Conservation (phyloP, 2,797 vertebrate genomes). For the Brachymystax lenok region DNA sequence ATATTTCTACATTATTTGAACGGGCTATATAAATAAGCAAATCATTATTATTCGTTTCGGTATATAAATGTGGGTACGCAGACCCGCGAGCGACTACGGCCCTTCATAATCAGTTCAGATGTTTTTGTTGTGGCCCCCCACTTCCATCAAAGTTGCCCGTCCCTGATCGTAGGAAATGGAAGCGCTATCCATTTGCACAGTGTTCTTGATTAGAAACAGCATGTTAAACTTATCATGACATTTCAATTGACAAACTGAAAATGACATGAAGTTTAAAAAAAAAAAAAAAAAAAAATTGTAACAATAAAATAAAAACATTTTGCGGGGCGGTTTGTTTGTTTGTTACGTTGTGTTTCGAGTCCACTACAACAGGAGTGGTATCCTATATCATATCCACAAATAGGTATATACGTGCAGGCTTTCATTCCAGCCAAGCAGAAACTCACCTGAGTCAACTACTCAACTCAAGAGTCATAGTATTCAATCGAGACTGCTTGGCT, state of each 20-base stretch:
- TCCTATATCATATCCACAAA: too few relatives aligned
- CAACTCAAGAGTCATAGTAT: not conserved
- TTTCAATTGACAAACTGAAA: conserved; percentile 12
- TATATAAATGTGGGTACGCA: not conserved
- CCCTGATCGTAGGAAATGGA: too few relatives aligned
- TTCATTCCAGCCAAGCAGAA: not conserved
- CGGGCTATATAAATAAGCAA: too few relatives aligned
- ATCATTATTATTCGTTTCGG: not conserved
- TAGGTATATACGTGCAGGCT: not conserved
- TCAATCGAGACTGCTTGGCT: not conserved
- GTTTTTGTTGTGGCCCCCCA: too few relatives aligned
- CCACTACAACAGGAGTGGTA: not conserved
- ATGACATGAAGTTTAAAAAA: conserved; percentile 25
- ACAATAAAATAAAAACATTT: conserved; percentile 12
- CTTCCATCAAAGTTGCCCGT: too few relatives aligned
- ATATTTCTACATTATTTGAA: not conserved
- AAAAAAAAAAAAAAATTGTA: not conserved
- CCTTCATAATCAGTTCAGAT: too few relatives aligned
- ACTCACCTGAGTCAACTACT: not conserved
- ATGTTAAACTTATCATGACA: not conserved
- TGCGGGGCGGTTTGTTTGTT: not conserved
- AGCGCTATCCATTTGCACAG: not conserved
- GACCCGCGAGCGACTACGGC: too few relatives aligned
- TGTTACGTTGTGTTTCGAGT: not conserved
- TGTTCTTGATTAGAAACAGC: conserved; percentile 9